phyloP scores from a whole-genome alignment of 2,113 vertebrate species.

The Seriola aureovittata region DNA sequence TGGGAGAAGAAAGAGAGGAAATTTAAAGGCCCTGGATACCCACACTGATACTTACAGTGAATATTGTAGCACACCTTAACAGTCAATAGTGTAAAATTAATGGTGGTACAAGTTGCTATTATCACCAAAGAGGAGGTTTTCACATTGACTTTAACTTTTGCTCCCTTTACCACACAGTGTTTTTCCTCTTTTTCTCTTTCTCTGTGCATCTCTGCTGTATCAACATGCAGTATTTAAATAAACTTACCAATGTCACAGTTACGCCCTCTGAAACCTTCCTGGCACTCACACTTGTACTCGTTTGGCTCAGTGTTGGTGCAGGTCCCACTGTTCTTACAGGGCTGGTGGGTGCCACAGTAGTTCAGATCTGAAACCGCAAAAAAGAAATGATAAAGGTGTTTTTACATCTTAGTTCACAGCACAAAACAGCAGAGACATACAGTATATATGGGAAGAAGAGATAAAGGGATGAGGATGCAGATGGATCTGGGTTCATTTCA shows the following conservation, averaged over 20 bases:
- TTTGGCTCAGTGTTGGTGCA: constrained; percentile 88
- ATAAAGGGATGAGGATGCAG: background rate
- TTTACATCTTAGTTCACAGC: background rate
- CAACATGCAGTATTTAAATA: background rate
- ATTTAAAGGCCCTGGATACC: background rate
- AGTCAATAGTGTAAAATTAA: background rate
- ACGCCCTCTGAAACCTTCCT: constrained; percentile 84
- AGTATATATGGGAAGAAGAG: background rate
- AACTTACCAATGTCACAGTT: constrained; percentile 86
- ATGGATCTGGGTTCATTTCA: background rate
- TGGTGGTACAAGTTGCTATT: background rate
- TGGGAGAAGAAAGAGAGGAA: background rate
- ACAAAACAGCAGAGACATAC: constrained; percentile 12
- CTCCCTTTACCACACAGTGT: background rate
- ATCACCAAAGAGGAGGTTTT: background rate
- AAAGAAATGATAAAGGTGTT: background rate
- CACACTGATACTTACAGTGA: background rate
- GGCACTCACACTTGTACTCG: constrained; percentile 87
- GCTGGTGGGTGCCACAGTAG: constrained; percentile 87
- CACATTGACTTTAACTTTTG: background rate
- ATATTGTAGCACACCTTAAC: background rate
- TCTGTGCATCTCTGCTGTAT: background rate
- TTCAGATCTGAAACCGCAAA: constrained; percentile 82
- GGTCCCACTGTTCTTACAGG: constrained; percentile 86
- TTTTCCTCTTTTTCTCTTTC: background rate